A percentile compares a stretch with the other conserved stretches of the same genome.
Evolutionary conservation across 2,888 invertebrate genomes (phyloP).

Genomic region (Platerodrilus igneus): DNA sequence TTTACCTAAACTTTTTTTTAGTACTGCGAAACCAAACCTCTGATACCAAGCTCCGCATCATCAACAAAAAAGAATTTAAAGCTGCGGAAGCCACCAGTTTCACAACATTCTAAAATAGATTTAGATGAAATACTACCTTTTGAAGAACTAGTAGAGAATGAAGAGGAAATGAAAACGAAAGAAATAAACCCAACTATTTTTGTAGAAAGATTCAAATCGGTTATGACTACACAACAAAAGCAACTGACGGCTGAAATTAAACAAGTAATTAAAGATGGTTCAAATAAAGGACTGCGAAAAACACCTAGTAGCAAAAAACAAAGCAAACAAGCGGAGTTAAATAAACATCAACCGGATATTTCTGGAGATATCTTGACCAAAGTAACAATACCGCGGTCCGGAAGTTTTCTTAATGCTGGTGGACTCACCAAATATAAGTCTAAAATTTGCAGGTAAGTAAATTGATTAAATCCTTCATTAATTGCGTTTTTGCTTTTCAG

Average conservation of each 20-base stretch:
- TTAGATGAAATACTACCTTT: constrained; percentile 46
- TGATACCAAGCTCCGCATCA: constrained; percentile 50
- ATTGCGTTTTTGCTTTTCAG: no score
- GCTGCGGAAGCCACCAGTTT: constrained; percentile 54
- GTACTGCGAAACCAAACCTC: constrained; percentile 40
- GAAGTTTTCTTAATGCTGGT: constrained; percentile 79
- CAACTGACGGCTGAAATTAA: constrained; percentile 49
- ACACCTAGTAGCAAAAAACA: constrained; percentile 47
- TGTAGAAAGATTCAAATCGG: constrained; percentile 52
- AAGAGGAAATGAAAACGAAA: constrained; percentile 39
- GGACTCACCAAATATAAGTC: constrained; percentile 74
- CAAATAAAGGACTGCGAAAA: constrained; percentile 47
- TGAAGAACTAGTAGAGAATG: constrained; percentile 37
- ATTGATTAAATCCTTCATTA: no score
- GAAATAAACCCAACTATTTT: constrained; percentile 55
- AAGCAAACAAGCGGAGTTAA: constrained; percentile 37
- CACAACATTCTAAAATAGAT: constrained; percentile 46
- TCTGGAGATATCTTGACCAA: constrained; percentile 79
- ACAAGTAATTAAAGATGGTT: constrained; percentile 43
- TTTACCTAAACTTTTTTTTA: no score
- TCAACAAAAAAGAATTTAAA: constrained; percentile 57
- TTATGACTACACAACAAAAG: constrained; percentile 49
- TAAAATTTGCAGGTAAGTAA: constrained; percentile 59
- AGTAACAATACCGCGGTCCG: constrained; percentile 79
- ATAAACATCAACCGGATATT: constrained; percentile 50